These are phyloP conservation scores for Baronia brevicornis DNA, from an alignment of 2,888 invertebrate species.

Conservation along the genomic window DNA sequence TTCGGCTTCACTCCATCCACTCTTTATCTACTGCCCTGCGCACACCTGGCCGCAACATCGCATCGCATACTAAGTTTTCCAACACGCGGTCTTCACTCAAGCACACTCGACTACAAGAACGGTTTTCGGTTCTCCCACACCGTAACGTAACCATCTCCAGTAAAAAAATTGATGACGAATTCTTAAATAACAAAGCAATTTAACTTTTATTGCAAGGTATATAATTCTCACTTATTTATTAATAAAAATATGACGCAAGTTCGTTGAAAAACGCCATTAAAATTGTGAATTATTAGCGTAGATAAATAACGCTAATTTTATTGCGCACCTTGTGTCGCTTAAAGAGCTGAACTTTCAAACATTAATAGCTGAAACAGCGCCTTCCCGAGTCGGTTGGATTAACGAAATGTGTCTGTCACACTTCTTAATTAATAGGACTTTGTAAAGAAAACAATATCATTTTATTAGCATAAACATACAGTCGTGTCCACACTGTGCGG, in stretches of 20 bases:
- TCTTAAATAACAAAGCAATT: too few species aligned
- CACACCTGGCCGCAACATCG: too few species aligned
- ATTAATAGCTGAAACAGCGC: conserved; percentile 56
- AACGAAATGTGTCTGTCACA: conserved; percentile 67
- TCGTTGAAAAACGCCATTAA: conserved; percentile 44
- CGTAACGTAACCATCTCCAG: too few species aligned
- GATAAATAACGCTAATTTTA: conserved; percentile 64
- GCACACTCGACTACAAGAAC: too few species aligned
- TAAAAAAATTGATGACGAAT: too few species aligned
- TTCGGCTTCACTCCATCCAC: too few species aligned
- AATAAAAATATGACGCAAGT: conserved; percentile 35
- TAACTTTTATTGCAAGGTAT: too few species aligned
- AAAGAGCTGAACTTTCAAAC: conserved; percentile 55
- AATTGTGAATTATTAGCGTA: conserved; percentile 56
- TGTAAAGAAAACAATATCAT: conserved; percentile 74
- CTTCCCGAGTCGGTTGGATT: conserved; percentile 58
- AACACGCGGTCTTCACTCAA: too few species aligned
- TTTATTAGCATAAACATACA: conserved; percentile 63
- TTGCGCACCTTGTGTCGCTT: conserved; percentile 60
- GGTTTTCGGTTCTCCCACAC: too few species aligned
- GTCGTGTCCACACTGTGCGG: conserved; percentile 23
- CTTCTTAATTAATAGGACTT: conserved; percentile 73
- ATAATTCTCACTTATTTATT: conserved; percentile 40
- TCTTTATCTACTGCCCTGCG: too few species aligned
- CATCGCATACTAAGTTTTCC: too few species aligned